A percentile compares a stretch with the other conserved stretches of the same genome.
phyloP scores from a whole-genome alignment of 2,113 vertebrate genomes.

The Hypanus sabinus region DNA sequence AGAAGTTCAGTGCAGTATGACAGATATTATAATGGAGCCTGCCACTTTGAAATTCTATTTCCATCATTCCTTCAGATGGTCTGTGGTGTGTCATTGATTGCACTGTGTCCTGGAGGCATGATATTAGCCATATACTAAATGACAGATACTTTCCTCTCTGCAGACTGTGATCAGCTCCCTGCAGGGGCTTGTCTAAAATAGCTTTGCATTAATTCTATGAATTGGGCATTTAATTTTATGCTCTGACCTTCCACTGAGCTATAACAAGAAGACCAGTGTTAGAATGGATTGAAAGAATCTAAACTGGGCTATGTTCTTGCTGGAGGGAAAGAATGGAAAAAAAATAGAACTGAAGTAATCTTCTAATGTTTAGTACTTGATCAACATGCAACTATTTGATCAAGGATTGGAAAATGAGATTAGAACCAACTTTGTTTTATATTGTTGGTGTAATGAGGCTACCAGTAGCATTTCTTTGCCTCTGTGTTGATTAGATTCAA shows the following conservation, averaged over 20 bases:
- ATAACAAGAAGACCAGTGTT: neutral
- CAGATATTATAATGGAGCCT: slow-evolving; percentile 24
- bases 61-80: neutral
- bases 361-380: neutral
- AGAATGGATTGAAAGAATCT: neutral
- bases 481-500: neutral
- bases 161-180: neutral
- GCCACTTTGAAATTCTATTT: slow-evolving; percentile 4
- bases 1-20: neutral
- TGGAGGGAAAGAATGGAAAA: neutral
- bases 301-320: neutral
- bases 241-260: neutral
- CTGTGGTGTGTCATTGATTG: slow-evolving; percentile 1
- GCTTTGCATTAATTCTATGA: slow-evolving; percentile 26
- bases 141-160: neutral
- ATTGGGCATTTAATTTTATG: neutral
- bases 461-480: neutral
- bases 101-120: neutral
- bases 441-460: neutral
- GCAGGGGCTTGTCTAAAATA: neutral
- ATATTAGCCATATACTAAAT: slow-evolving; percentile 21
- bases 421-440: neutral
- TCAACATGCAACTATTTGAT: neutral
- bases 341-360: neutral
- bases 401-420: neutral